Conservation (phyloP, 2,888 invertebrate species). For the Baronia brevicornis region DNA sequence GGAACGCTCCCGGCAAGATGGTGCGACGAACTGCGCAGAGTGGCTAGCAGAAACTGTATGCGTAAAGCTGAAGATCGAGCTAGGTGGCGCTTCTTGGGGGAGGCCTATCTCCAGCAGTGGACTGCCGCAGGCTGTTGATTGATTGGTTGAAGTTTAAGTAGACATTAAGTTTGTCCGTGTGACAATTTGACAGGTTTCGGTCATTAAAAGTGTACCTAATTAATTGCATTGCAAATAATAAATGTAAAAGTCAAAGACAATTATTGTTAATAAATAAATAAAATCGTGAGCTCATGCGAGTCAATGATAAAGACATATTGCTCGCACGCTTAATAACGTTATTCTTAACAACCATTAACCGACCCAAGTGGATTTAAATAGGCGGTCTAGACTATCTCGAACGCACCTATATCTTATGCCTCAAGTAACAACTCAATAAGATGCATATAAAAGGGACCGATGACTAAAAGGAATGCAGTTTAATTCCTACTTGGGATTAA, state of each 20-base stretch:
- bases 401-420: conserved; percentile 5
- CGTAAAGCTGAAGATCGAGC: too few relatives aligned
- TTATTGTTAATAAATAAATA: neutral
- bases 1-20: too few relatives aligned
- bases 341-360: conserved; percentile 7
- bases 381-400: neutral
- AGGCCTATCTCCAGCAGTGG: too few relatives aligned
- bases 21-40: too few relatives aligned
- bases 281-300: neutral
- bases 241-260: neutral
- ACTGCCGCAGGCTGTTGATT: too few relatives aligned
- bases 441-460: conserved; percentile 32
- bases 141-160: too few relatives aligned
- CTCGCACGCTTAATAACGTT: conserved; percentile 4
- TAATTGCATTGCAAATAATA: too few relatives aligned
- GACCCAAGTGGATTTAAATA: conserved; percentile 3
- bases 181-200: too few relatives aligned
- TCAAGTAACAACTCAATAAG: conserved; percentile 39
- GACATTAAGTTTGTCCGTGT: too few relatives aligned
- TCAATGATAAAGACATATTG: conserved; percentile 1
- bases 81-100: too few relatives aligned
- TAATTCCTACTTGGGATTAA: conserved; percentile 34
- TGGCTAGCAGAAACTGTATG: too few relatives aligned
- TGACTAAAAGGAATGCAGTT: conserved; percentile 36
- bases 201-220: too few relatives aligned